Evolutionary conservation across 2,888 invertebrate genomes (phyloP), one percentile per base, ranked within the genome.

Genomic region (Nebria brevicollis): DNA sequence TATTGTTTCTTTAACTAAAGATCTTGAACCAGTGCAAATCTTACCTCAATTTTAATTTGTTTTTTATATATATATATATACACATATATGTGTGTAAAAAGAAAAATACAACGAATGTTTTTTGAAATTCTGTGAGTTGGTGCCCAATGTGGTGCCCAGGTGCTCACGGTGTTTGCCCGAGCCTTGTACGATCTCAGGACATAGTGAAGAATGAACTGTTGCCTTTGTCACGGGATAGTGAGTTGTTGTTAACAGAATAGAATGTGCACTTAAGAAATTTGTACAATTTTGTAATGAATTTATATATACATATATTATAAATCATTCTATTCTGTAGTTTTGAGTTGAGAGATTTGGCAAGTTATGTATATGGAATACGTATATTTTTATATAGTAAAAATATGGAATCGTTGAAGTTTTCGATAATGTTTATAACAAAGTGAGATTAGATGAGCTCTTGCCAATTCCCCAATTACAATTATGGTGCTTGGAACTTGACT

Each of bases 401-500:
- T 75, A 26, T 70, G 75, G 80, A 75, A 76, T 81, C 72, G 81
- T 77, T 81, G 77, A 81, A 81, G 72, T 81, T 81, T 76, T 72
- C 66, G 81, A 81, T 77, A 77, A 72, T 81, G 75, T 72, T 66
- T 72, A 77, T 76, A 76, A 54, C 54, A 54, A 54, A 81, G 72
- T 76, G 76, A 76, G 75, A 76, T 81, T 75, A 66, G n/a, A 66
- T 73, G 78, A 80, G 77, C 81, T 72, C 81, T 81, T 81, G 81
- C 81, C 81, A 72, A 75, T 77, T 77, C 77, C 72, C 77, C 72
- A 80, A 80, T 78, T 78, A 75, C 75, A 80, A 80, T 81, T 72
- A 81, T 81, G 81, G 81, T 81, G 81, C 81, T 81, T 81, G 81
- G 81, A 81, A 76, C 66, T 65, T 72, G 81, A 81, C 81, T 77